Conservation (phyloP, 2,888 invertebrate genomes). For the Yponomeuta evonymella region DNA sequence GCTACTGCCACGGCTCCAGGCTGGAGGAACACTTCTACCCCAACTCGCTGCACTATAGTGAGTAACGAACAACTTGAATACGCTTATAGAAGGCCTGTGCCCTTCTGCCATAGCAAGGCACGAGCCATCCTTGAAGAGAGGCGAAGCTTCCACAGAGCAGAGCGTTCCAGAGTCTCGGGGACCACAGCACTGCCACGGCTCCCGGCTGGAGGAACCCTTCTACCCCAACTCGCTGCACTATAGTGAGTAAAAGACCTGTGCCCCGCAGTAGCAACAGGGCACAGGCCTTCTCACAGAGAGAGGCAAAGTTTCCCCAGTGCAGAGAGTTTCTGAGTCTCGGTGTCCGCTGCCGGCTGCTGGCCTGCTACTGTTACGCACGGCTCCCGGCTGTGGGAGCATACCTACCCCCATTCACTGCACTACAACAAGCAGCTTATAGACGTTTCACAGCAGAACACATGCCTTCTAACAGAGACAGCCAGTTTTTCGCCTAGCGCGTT, state of each 20-base stretch:
- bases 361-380: too few relatives aligned
- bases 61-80: constrained; percentile 36
- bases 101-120: too few relatives aligned
- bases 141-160: constrained; percentile 45
- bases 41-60: constrained; percentile 86
- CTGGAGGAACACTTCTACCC: constrained; percentile 92
- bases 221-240: constrained; percentile 89
- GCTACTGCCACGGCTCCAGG: constrained; percentile 79
- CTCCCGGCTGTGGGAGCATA: too few relatives aligned
- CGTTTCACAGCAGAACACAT: too few relatives aligned
- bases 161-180: constrained; percentile 53
- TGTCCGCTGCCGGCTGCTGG: too few relatives aligned
- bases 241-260: constrained; percentile 67
- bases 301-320: too few relatives aligned
- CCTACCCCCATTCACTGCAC: too few relatives aligned
- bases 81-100: not conserved
- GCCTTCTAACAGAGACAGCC: not conserved
- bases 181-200: constrained; percentile 69
- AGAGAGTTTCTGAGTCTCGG: too few relatives aligned
- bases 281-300: too few relatives aligned
- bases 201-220: constrained; percentile 87
- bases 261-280: too few relatives aligned
- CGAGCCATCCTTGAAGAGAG: too few relatives aligned
- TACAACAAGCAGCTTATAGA: not conserved
- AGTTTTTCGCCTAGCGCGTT: constrained; percentile 31